Evolutionary conservation across 2,113 vertebrate species (phyloP).

Genomic region (Podiceps cristatus): DNA sequence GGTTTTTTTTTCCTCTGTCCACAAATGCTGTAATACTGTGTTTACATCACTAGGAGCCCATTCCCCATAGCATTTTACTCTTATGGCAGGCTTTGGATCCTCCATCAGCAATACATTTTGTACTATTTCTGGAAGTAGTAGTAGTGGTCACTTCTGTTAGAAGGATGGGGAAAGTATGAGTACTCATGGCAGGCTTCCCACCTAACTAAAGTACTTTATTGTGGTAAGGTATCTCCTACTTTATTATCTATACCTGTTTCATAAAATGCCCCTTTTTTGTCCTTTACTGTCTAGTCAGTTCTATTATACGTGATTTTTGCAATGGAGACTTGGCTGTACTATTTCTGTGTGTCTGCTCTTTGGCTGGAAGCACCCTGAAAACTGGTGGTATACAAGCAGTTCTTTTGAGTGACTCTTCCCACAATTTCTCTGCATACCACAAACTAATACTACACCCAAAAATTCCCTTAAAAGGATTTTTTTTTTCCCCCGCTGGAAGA

Average conservation of each 20-base stretch:
- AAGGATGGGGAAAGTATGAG: not conserved
- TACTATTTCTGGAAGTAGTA: not conserved
- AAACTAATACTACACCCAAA: not conserved
- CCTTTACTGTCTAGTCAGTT: not conserved
- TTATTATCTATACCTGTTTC: not conserved
- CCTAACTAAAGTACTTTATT: not conserved
- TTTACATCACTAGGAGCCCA: not conserved
- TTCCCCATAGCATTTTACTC: not conserved
- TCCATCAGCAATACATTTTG: not conserved
- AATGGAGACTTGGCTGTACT: not conserved
- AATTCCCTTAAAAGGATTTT: not conserved
- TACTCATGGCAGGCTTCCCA: not conserved
- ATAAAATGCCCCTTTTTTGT: not conserved
- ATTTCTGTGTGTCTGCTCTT: not conserved
- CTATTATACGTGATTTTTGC: not conserved
- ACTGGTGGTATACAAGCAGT: not conserved
- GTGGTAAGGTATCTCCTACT: not conserved
- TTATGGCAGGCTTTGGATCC: not conserved
- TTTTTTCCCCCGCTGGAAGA: not conserved
- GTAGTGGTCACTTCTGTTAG: not conserved
- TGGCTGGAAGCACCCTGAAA: not conserved
- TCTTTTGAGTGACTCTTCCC: not conserved
- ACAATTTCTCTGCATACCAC: not conserved
- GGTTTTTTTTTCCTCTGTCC: not conserved
- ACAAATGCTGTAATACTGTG: not conserved